Conservation (phyloP, 1,140 invertebrate species). For the Oreohelix idahoensis region DNA sequence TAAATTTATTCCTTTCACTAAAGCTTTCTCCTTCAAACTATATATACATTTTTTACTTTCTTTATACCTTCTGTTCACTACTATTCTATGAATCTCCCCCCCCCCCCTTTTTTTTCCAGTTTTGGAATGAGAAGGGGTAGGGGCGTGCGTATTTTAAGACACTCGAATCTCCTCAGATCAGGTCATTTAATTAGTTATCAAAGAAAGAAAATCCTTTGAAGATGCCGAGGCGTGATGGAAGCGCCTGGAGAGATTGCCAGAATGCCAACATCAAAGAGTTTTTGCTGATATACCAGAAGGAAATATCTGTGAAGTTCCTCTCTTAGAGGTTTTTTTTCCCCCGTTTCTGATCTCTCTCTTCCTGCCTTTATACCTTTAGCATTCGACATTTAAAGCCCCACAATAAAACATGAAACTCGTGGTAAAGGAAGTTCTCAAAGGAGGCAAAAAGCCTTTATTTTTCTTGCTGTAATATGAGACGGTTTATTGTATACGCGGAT, state of each 20-base stretch:
- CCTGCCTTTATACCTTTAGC: not conserved
- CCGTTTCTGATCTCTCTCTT: not conserved
- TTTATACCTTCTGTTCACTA: not conserved
- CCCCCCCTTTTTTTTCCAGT: not conserved
- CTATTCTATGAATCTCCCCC: not conserved
- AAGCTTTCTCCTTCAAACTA: not conserved
- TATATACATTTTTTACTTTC: not conserved
- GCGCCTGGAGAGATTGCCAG: not conserved
- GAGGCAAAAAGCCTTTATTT: not conserved
- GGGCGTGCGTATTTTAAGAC: not conserved
- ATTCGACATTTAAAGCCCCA: not conserved
- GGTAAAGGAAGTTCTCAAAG: not conserved
- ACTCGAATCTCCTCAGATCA: not conserved
- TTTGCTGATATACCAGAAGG: not conserved
- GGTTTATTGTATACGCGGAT: not conserved
- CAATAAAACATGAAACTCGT: not conserved
- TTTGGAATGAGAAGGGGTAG: not conserved
- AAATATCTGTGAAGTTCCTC: not conserved
- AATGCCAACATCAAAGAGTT: slow-evolving; percentile 5
- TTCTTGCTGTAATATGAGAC: not conserved
- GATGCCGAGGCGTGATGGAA: not conserved
- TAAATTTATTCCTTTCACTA: not conserved
- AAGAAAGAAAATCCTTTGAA: slow-evolving; percentile 1
- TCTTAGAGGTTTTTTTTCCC: not conserved
- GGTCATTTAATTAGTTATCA: slow-evolving; percentile 15